Conservation (phyloP, 2,888 invertebrate species). For the Gymnoscelis rufifasciata region DNA sequence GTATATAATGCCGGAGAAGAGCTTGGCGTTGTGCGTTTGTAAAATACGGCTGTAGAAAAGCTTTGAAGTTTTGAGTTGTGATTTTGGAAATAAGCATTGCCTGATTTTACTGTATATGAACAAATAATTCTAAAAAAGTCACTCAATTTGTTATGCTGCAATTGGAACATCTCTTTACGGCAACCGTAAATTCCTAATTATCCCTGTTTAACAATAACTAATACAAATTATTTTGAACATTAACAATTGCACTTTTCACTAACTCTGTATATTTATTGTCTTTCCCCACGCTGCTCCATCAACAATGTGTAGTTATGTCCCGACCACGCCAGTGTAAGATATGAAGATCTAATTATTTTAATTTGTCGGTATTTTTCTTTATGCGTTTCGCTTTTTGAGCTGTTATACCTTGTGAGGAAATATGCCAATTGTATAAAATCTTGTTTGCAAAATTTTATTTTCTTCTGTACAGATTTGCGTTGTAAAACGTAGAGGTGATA, state of each 20-base stretch:
- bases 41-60: constrained; percentile 42
- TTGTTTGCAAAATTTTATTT: neutral
- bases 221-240: constrained; percentile 20
- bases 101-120: constrained; percentile 4
- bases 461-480: constrained; percentile 3
- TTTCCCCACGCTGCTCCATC: constrained; percentile 71
- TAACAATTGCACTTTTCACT: constrained; percentile 49
- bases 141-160: constrained; percentile 19
- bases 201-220: neutral
- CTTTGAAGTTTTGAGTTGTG: constrained; percentile 26
- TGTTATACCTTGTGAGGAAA: constrained; percentile 26
- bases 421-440: constrained; percentile 12
- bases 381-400: constrained; percentile 4
- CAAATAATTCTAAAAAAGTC: neutral
- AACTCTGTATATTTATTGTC: constrained; percentile 44
- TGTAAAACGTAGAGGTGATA: constrained; percentile 2
- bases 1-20: constrained; percentile 40
- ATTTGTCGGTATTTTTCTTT: constrained; percentile 29
- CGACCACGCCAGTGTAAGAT: constrained; percentile 84
- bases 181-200: constrained; percentile 23
- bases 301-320: constrained; percentile 73
- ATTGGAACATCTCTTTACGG: constrained; percentile 74
- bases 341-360: constrained; percentile 31
- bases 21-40: constrained; percentile 53
- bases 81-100: constrained; percentile 14